Base-by-base conservation (phyloP, 23 tunicate genomes). In the Diplosoma virens region DNA sequence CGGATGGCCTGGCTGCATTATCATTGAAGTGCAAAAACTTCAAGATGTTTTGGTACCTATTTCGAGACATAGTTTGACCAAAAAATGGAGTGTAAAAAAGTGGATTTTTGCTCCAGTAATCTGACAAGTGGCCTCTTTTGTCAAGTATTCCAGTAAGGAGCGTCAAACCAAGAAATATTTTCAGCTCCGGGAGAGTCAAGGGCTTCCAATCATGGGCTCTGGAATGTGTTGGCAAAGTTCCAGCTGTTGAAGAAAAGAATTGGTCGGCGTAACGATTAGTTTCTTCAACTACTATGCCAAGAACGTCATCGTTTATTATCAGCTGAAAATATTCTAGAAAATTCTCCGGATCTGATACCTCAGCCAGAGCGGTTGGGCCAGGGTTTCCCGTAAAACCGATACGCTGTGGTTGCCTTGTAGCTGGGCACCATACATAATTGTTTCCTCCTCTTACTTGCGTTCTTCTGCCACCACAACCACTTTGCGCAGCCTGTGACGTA, bases 71-170 rank as follows among this genome's bases (percentile, higher is more conserved):
- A 3, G n/a, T 20, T 53, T 52, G 58, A 3, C 61, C 63, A 74
- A 74, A 74, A 25, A 52, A 18, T 52, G 58, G 79, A 34, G 61
- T 63, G 36, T 6, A 63, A 7, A 63, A 20, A 28, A 63, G 11
- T 63, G 70, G 70, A 30, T 63, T 30, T 27, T 28, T 63, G 70
- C 70, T 63, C 70, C 70, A 63, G 70, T 63, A 63, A 63, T 63
- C 70, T 30, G 35, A 28, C 70, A 63, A 28, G 14, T 28, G 36
- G 25, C 63, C 63, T 27, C 70, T 28, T 63, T 63, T 63, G 9
- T 63, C 70, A 63, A 63, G 35, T 30, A 63, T 4, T 27, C 70
- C 70, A 6, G 70, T 63, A 63, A 28, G 70, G 20, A 63, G 70
- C 16, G 36, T 30, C 9, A 63, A 6, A 28, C 70, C 70, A 4